Percentiles rank a stretch among this genome's conserved stretches.
These are phyloP conservation scores for Periphyllus acericola DNA, from an alignment of 2,888 invertebrate species.

Conservation along the genomic window DNA sequence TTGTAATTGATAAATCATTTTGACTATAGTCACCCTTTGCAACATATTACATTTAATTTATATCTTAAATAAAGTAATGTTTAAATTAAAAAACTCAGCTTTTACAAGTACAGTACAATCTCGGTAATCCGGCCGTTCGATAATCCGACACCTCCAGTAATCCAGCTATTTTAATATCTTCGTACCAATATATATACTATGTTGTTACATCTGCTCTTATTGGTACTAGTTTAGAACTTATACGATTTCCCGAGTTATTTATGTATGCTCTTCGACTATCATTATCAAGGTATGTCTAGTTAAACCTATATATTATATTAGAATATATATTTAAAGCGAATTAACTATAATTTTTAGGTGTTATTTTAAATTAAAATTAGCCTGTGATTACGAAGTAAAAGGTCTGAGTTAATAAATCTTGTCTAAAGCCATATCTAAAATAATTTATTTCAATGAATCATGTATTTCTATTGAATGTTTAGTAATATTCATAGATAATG, in stretches of 20 bases:
- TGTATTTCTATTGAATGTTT: not conserved
- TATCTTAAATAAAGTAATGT: too few species aligned
- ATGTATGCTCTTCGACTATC: constrained; percentile 85
- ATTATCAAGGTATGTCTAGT: constrained; percentile 72
- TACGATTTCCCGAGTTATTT: constrained; percentile 91
- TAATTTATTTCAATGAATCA: not conserved
- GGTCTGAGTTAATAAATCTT: constrained; percentile 46
- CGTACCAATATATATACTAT: too few species aligned
- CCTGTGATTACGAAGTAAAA: constrained; percentile 55
- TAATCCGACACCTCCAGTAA: too few species aligned
- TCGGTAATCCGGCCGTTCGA: too few species aligned
- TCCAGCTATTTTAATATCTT: too few species aligned
- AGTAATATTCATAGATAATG: constrained; percentile 8
- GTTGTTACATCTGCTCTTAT: constrained; percentile 93
- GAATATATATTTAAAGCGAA: too few species aligned
- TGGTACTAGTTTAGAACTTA: constrained; percentile 88
- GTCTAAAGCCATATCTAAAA: constrained; percentile 23
- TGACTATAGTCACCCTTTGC: too few species aligned
- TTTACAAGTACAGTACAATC: too few species aligned
- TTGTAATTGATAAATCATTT: too few species aligned
- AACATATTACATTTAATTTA: too few species aligned
- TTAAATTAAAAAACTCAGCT: too few species aligned
- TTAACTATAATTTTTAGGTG: not conserved
- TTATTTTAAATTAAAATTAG: not conserved
- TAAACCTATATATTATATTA: not conserved